phyloP scores from a whole-genome alignment of 2,797 vertebrate species.

The Erpetoichthys calabaricus region DNA sequence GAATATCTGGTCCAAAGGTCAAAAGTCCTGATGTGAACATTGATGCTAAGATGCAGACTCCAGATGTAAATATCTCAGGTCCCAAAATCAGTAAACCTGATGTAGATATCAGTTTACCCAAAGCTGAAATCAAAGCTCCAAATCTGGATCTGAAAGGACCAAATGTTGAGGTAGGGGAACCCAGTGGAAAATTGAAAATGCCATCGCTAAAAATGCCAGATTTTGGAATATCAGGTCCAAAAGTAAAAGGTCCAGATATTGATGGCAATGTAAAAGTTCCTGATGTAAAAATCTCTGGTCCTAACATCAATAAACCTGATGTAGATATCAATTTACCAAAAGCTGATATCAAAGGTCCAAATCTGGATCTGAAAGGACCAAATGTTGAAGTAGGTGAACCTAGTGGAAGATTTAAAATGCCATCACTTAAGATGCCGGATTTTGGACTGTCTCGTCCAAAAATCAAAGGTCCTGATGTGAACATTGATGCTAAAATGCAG shows the following conservation, averaged over 20 bases:
- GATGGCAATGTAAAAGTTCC: no score
- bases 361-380: constrained; percentile 16
- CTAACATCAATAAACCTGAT: neutral
- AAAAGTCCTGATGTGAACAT: constrained; percentile 22
- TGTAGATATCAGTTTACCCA: constrained; percentile 18
- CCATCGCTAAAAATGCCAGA: constrained; percentile 6
- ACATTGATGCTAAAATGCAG: no score
- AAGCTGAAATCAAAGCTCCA: constrained; percentile 14
- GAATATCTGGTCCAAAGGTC: constrained; percentile 31
- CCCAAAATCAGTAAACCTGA: no score
- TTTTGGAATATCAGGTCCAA: no score
- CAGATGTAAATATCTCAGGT: no score
- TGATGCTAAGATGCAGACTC: constrained; percentile 15
- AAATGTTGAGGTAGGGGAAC: constrained; percentile 8
- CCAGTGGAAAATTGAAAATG: constrained; percentile 21
- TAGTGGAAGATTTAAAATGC: constrained; percentile 20
- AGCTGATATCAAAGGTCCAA: constrained; percentile 13
- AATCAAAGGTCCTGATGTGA: constrained; percentile 26
- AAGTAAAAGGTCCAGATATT: no score
- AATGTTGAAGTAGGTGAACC: constrained; percentile 12
- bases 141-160: constrained; percentile 16
- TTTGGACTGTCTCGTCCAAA: constrained; percentile 35
- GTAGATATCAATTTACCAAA: constrained; percentile 20
- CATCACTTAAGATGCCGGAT: constrained; percentile 18
- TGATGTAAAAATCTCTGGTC: no score